Base-by-base conservation (phyloP, 2,797 vertebrate species). In the Eurystomus glaucurus region DNA sequence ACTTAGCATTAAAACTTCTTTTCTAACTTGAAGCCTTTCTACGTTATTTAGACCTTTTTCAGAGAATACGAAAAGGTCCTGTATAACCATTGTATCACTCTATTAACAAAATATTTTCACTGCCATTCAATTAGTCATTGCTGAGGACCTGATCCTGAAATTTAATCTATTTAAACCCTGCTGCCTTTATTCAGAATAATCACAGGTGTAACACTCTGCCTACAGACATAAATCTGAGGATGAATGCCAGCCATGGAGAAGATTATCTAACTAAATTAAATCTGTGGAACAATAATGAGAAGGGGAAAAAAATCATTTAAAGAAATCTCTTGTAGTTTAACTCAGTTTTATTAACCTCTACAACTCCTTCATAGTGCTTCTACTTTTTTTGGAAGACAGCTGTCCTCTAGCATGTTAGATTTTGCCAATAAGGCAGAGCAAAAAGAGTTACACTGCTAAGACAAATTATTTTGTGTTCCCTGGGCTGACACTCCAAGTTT, bases 211-310 rank as follows among this genome's bases (percentile, higher is more conserved):
- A 75, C 48, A 52, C 22, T 48, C 3, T 8, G 22, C 66, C 39
- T 93, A 21, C 22, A 85, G 58, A 76, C 14, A 31, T 81, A 72
- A 84, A 91, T 79, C 84, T 83, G 64, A 77, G 26, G 60, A 68
- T 91, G 86, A 94, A 87, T 93, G 33, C 70, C 11, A 17, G 45
- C 41, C 39, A 61, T 68, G 48, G 75, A 78, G 82, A 85, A 94
- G 83, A 77, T 87, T 75, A 94, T 82, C 68, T 74, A 82, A 68
- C 60, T 87, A 92, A 95, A 94, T 94, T 91, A 91, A 65, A 89
- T 82, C 68, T 85, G 8, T 70, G 41, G 48, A 89, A 85, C 80
- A 82, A 76, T 76, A 93, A 37, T 23, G 39, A 60, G n/a, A 79
- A 86, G 39, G 33, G 55, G 2, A 46, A 58, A 84, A 83, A 75